Evolutionary conservation across 2,888 invertebrate genomes (phyloP).

Genomic region (Orthosia cruda): DNA sequence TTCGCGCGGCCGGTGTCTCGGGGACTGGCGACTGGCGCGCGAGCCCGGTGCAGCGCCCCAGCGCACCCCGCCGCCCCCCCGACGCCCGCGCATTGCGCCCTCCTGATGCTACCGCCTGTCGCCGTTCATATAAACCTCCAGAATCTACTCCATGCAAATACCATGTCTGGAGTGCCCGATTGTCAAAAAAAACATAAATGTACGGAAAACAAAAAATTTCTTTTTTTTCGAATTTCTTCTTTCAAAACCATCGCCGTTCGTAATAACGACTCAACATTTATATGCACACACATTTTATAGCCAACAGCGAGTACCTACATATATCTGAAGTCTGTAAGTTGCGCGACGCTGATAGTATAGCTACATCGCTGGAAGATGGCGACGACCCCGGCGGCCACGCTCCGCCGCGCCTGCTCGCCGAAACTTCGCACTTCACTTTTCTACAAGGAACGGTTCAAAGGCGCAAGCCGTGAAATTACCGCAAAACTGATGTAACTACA

Average conservation of each 20-base stretch:
- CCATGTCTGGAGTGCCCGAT: slow-evolving; percentile 33
- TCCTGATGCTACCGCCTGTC: slow-evolving; percentile 84
- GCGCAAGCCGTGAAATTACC: slow-evolving; percentile 89
- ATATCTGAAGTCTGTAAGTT: slow-evolving; percentile 21
- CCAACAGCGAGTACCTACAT: slow-evolving; percentile 6
- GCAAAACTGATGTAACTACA: slow-evolving; percentile 87
- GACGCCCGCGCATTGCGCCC: slow-evolving; percentile 84
- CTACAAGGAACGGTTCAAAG: slow-evolving; percentile 87
- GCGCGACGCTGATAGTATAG: slow-evolving; percentile 49
- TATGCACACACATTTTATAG: background rate
- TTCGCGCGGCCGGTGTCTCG: slow-evolving; percentile 91
- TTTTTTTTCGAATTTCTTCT: background rate
- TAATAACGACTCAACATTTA: background rate
- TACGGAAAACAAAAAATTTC: slow-evolving; percentile 2
- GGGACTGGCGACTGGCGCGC: slow-evolving; percentile 88
- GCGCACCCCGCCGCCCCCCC: slow-evolving; percentile 84
- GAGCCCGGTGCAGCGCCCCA: slow-evolving; percentile 85
- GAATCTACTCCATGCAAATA: slow-evolving; percentile 66
- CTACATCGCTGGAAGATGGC: slow-evolving; percentile 67
- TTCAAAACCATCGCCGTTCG: background rate
- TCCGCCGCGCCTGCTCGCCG: slow-evolving; percentile 87
- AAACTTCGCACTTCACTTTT: slow-evolving; percentile 91
- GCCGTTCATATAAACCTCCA: slow-evolving; percentile 80
- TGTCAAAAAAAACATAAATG: background rate
- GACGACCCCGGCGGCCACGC: slow-evolving; percentile 86